phyloP scores from a whole-genome alignment of 2,888 invertebrate species.

The Sphaeridia pumilis region DNA sequence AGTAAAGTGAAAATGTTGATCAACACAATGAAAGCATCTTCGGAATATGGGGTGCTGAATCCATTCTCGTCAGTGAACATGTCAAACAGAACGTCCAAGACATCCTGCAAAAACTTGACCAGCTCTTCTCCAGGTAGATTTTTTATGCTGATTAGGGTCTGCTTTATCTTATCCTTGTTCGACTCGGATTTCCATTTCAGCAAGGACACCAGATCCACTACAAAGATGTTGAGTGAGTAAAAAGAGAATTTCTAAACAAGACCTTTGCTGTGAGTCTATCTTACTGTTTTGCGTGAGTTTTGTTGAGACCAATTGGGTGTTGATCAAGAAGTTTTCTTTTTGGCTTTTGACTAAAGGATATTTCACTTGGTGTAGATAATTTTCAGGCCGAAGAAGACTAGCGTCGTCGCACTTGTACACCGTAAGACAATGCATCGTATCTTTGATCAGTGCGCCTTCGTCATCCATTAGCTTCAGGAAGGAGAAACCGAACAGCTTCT shows the following conservation, averaged over 20 bases:
- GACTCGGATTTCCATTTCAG: constrained; percentile 64
- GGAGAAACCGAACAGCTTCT: constrained; percentile 81
- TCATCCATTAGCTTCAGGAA: constrained; percentile 82
- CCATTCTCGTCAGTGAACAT: constrained; percentile 89
- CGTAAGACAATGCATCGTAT: constrained; percentile 77
- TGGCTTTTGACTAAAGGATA: constrained; percentile 58
- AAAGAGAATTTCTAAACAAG: no score
- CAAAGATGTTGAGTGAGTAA: no score
- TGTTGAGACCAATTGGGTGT: constrained; percentile 83
- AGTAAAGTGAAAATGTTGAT: constrained; percentile 79
- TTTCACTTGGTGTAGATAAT: constrained; percentile 40
- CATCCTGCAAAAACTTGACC: constrained; percentile 88
- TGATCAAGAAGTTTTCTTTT: constrained; percentile 70
- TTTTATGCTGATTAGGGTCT: constrained; percentile 68
- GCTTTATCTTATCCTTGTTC: constrained; percentile 70
- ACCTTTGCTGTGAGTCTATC: no score
- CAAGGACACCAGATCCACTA: constrained; percentile 73
- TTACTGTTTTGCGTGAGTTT: constrained; percentile 88
- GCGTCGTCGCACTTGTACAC: constrained; percentile 87
- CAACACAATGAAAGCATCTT: constrained; percentile 80
- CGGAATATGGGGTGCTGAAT: constrained; percentile 75
- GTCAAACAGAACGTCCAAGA: constrained; percentile 81
- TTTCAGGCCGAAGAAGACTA: constrained; percentile 48
- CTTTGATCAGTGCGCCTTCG: constrained; percentile 76
- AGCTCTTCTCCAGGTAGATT: constrained; percentile 76